phyloP scores from a whole-genome alignment of 2,888 invertebrate species.

The Julus scanicus region DNA sequence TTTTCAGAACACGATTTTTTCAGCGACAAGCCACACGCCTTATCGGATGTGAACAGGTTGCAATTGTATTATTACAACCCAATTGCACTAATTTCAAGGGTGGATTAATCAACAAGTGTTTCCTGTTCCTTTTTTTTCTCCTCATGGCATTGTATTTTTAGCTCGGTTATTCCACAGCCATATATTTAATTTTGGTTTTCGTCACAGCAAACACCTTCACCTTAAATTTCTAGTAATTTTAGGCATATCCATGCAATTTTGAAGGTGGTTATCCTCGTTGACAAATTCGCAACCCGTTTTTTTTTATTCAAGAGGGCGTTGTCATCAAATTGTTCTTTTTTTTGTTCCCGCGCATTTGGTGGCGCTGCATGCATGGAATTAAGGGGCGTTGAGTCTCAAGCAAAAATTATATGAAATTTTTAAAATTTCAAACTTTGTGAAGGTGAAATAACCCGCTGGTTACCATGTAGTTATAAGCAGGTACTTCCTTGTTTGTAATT shows the following conservation, averaged over 20 bases:
- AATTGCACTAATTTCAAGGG: slow-evolving; percentile 14
- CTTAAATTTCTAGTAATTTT: not conserved
- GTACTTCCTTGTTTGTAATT: not conserved
- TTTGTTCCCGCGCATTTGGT: not conserved
- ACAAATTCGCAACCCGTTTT: not conserved
- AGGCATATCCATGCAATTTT: not conserved
- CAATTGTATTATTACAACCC: slow-evolving; percentile 16
- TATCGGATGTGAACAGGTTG: not conserved
- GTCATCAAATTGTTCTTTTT: not conserved
- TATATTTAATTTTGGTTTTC: not conserved
- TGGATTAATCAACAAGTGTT: slow-evolving; percentile 29
- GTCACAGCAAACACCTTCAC: not conserved
- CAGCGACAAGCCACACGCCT: not conserved
- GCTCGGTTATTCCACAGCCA: not conserved
- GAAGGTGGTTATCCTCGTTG: not conserved
- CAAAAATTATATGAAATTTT: not conserved
- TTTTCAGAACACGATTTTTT: not conserved
- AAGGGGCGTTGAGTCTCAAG: not conserved
- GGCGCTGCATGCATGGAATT: too few relatives aligned
- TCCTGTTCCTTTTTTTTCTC: slow-evolving; percentile 5
- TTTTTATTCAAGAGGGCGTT: not conserved
- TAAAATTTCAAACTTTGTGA: not conserved
- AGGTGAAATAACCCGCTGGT: not conserved
- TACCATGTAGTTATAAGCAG: not conserved
- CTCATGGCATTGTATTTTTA: not conserved